Base-by-base conservation (phyloP, 2,797 vertebrate species). In the Lepus oiostolus region DNA sequence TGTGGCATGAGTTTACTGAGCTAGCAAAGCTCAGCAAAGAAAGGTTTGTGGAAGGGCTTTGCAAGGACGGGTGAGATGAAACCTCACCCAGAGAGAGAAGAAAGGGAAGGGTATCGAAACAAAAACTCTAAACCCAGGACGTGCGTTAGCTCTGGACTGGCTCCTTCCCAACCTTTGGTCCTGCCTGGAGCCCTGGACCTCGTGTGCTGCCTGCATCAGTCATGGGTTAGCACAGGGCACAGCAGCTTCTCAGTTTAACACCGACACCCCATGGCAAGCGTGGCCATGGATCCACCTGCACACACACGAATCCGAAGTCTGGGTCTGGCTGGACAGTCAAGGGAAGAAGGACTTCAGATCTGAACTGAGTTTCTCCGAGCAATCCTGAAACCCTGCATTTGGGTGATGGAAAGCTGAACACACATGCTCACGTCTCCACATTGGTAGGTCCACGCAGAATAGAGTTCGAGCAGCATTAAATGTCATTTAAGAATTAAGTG, bases 11-110 rank as follows among this genome's bases (percentile, higher is more conserved):
- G 80, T 79, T 92, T 75, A 95, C 42, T 13, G 86, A 65, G 32
- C 28, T 94, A 93, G 42, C 50, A 74, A 74, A 94, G 47, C 42
- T 95, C 28, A n/a, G 94, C 96, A 95, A 11, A 90, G 62, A 52
- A 96, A 85, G 74, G 11, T 62, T 92, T 62, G 35, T 7, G 77
- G 38, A 42, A 24, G 70, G 63, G 70, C 52, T 71, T 32, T 35
- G 42, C 8, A 63, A 89, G 47, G 90, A 42, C 65, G 42, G 7
- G 77, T 91, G 94, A 96, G 65, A 88, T 38, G 81, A 85, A 80
- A 24, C 7, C 42, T 96, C 62, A 30, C 19, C 4, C 58, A 63
- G 75, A 88, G 90, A 60, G 88, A 90, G 42, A 65, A 90, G 65
- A 14, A n/a, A 71, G 68, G n/a, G 28, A 85, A 32, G 68, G 13